Base-by-base conservation (phyloP, 2,888 invertebrate genomes). In the Entomobrya proxima region DNA sequence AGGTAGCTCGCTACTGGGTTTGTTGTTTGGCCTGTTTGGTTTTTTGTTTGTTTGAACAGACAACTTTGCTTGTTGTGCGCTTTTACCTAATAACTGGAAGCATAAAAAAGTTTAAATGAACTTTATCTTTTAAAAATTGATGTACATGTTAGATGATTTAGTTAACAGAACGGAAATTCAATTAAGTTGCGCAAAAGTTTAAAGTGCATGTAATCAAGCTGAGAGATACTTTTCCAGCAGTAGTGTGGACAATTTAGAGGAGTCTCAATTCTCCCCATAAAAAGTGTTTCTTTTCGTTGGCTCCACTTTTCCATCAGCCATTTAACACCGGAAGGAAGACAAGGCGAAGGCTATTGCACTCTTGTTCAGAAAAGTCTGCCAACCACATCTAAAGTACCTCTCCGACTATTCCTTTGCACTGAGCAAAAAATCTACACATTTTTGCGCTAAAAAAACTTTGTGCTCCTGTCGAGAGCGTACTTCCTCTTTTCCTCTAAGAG, bases 251-350 rank as follows among this genome's bases (percentile, higher is more conserved):
- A 18, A n/a, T n/a, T n/a, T n/a, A 35, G 35, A 6, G 2, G 21
- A 35, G 44, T 82, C 82, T 82, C 82, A 82, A 21, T 55, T 75
- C 58, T 61, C 82, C 82, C 82, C 82, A 58, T n/a, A n/a, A 27
- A 47, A 13, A 30, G 64, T 24, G 21, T 11, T 64, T 24, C 44
- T 18, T 27, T 77, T 58, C 64, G 15, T 30, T n/a, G n/a, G n/a
- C 11, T 30, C 9, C 50, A 15, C 15, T 40, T n/a, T 52, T 7
- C 6, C 47, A 24, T 21, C 6, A 75, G 35, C 0, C 69, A 52
- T 32, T 64, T 69, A 37, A 6, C 30, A 69, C 74, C 82, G 82
- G 82, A 82, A 82, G 82, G 64, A 75, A 82, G 74, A 72, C 72
- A 58, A 40, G 37, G 64, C 50, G 44, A 47, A 47, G 50, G 82